Evolutionary conservation across 2,797 vertebrate genomes (phyloP).

Genomic region (Amazona ochrocephala): DNA sequence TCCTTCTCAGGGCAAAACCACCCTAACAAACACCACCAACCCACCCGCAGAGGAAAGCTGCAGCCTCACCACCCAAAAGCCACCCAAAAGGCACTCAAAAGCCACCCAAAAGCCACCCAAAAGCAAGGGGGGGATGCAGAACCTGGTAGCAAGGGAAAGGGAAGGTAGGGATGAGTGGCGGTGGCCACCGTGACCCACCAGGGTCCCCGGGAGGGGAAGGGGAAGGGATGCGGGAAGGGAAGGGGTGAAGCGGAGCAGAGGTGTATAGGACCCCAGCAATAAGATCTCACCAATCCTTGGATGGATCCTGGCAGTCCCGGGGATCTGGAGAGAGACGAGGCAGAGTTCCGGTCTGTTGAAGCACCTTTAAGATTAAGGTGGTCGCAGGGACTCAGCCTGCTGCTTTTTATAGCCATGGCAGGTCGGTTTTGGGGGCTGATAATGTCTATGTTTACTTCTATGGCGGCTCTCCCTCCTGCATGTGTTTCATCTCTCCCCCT

Average conservation of each 20-base stretch:
- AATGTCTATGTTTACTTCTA: slow-evolving; percentile 35
- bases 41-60: not conserved
- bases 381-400: accelerated
- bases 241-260: not conserved
- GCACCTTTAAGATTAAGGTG: slow-evolving; percentile 1
- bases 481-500: not conserved
- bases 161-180: not conserved
- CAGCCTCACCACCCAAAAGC: accelerated
- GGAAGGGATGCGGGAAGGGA: not conserved
- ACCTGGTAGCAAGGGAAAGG: not conserved
- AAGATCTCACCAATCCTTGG: slow-evolving; percentile 68
- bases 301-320: not conserved
- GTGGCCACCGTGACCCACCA: not conserved
- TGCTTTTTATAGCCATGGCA: slow-evolving; percentile 40
- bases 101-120: not conserved
- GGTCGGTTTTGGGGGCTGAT: not conserved
- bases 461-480: not conserved
- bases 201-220: not conserved
- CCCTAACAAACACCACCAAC: not conserved
- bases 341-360: not conserved
- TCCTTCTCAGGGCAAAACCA: not conserved
- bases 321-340: not conserved
- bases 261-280: not conserved
- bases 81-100: accelerated
- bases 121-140: accelerated